Conservation (phyloP, 2,113 vertebrate species). For the Sphyrna mokarran region DNA sequence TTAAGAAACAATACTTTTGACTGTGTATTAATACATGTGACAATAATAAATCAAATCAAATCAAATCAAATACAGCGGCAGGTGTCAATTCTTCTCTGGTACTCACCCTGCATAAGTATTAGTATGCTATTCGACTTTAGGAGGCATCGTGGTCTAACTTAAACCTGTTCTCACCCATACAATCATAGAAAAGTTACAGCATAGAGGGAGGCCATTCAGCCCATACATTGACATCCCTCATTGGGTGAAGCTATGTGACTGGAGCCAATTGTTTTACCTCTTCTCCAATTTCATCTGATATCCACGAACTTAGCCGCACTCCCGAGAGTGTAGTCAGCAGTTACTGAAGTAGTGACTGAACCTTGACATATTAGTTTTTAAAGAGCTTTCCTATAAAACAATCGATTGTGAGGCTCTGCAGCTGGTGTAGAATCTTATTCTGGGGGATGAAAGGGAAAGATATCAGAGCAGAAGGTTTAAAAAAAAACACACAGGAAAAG, state of each 20-base stretch:
- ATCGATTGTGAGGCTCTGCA: not conserved
- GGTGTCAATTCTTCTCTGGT: not conserved
- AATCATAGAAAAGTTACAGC: not conserved
- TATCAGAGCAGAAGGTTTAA: not conserved
- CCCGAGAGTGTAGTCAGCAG: not conserved
- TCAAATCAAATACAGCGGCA: not conserved
- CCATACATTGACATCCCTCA: not conserved
- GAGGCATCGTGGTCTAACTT: not conserved
- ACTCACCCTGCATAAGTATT: not conserved
- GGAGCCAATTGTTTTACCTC: not conserved
- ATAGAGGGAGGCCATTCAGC: no score
- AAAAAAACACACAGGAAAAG: not conserved
- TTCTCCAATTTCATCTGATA: not conserved
- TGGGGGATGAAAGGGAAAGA: not conserved
- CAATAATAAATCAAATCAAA: no score
- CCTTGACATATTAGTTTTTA: not conserved
- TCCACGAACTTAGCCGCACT: not conserved
- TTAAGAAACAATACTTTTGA: no score
- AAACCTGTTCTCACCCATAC: not conserved
- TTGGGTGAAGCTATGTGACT: not conserved
- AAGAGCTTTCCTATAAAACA: not conserved
- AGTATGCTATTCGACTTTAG: not conserved
- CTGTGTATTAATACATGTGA: no score
- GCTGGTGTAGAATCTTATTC: not conserved
- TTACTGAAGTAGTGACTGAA: not conserved